Base-by-base conservation (phyloP, 2,797 vertebrate genomes). In the Falco columbarius region DNA sequence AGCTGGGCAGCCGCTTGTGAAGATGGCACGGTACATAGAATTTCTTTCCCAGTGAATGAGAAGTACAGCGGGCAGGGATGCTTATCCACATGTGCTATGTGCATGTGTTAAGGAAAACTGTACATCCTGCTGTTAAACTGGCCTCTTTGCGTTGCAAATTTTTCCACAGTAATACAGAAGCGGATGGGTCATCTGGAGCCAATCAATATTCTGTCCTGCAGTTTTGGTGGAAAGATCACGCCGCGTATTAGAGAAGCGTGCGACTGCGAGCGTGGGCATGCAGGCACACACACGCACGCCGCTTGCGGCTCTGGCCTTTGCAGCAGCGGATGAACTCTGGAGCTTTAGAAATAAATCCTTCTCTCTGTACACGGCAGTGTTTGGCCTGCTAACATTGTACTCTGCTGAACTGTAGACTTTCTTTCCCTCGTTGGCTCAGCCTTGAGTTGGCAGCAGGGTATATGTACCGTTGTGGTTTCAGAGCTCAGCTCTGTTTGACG, bases 341-440 rank as follows among this genome's bases (percentile, higher is more conserved):
- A 61, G 89, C 89, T 88, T 68, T 30, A 51, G 49, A 30, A 49
- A 90, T 61, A 76, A 77, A 86, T 89, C 66, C 59, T 30, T 0
- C 49, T n/a, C 59, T 38, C 38, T 42, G 72, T 62, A 55, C 73
- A 22, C 8, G 89, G 81, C 63, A 18, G 34, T 21, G 52, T 61
- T 66, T 70, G 77, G 85, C 94, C 95, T 92, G 79, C 89, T 85
- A 81, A 76, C 76, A 36, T 44, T 30, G 54, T 79, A 24, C 61
- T 71, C 84, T 54, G 94, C 93, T 95, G 93, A 97, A 76, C 89
- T 21, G 74, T 21, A 20, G 76, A 36, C 86, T 20, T 51, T 38
- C 74, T 89, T 86, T 68, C 84, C 75, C 93, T 93, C 22, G 4
- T 74, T 95, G 96, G 96, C 96, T 51, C 34, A 52, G 85, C 77